These are phyloP conservation scores for Cuculus canorus DNA, from an alignment of 2,797 vertebrate genomes.

Conservation along the genomic window DNA sequence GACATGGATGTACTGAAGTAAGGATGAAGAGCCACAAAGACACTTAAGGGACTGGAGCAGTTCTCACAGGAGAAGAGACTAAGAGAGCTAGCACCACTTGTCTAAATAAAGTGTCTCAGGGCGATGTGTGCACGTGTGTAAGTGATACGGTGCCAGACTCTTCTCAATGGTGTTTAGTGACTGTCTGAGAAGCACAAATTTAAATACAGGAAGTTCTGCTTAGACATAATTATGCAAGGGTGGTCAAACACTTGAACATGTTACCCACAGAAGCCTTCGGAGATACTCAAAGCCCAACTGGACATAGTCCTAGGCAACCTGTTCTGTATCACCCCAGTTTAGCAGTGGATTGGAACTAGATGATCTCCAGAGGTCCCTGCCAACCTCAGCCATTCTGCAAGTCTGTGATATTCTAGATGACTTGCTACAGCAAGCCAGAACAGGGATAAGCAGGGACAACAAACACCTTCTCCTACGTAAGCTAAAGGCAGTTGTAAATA, in stretches of 20 bases:
- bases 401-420: not conserved
- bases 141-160: not conserved
- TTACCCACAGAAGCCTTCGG: not conserved
- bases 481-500: not conserved
- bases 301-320: not conserved
- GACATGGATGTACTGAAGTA: not conserved
- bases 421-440: not conserved
- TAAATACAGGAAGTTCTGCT: not conserved
- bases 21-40: not conserved
- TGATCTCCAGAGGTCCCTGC: not conserved
- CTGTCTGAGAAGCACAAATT: not conserved
- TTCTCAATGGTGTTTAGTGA: not conserved
- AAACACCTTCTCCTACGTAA: not conserved
- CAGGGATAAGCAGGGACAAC: not conserved
- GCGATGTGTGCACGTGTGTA: fast-evolving
- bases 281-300: not conserved
- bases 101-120: not conserved
- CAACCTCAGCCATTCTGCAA: not conserved
- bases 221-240: not conserved
- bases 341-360: not conserved
- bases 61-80: not conserved
- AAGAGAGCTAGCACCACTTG: not conserved
- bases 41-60: not conserved
- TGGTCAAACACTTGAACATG: not conserved
- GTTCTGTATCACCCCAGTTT: not conserved